Evolutionary conservation across 2,113 vertebrate species (phyloP), one percentile per base, ranked within the genome.

Genomic region (Chloebia gouldiae): DNA sequence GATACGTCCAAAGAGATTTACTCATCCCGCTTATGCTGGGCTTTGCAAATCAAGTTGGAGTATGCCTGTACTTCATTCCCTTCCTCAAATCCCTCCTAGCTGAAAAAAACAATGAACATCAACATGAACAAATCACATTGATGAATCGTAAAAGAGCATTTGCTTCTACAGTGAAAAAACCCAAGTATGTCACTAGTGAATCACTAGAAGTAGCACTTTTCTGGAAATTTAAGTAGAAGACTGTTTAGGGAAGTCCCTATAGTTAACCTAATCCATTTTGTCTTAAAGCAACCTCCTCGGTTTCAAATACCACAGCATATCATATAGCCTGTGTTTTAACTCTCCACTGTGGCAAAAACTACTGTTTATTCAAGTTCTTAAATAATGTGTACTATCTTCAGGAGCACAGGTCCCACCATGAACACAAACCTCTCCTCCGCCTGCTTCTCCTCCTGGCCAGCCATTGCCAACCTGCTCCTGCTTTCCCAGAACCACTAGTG

Each of bases 361-460:
- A 49, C 50, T 93, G 42, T 90, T 93, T 95, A 75, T 95, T 88
- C 28, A 21, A 97, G 93, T 84, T 92, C 91, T 86, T 91, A 95
- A 97, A 85, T 37, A 54, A 69, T 11, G 69, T 10, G 31, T 10
- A 45, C 7, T 97, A 95, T 82, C 96, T 98, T 96, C 94, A 97
- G 25, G 25, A 71, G 94, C 96, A 95, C 83, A 89, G 93, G 90
- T 92, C 95, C 97, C 97, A 96, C 97, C 65, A 95, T 94, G 91
- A 96, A 96, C 50, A 35, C 65, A 97, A 98, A 92, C 79, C 94
- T 95, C 96, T 90, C 95, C 97, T 97, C 50, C 94, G 93, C 93
- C 53, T 54, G 39, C 56, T 82, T 91, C 73, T 73, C 94, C n/a
- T 68, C 50, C 59, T 72, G 93, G 79, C 59, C 95, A 95, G 81